Base-by-base conservation (phyloP, 2,113 vertebrate species). In the Cercocebus atys region DNA sequence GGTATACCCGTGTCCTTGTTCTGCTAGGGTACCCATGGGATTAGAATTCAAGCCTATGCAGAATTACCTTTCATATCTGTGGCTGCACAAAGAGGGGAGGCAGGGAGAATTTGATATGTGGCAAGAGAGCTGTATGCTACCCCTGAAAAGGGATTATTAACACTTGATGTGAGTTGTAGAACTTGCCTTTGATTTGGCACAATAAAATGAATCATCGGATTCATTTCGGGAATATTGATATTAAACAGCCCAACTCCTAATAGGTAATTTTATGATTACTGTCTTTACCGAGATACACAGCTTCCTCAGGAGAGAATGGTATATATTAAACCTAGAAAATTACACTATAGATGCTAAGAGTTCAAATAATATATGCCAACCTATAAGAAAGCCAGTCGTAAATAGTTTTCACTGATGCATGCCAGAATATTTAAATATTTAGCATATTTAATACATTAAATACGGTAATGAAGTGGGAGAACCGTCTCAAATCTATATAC, bases 401-500 rank as follows among this genome's bases (percentile, higher is more conserved):
- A 59, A 45, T 76, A 35, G 11, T 78, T 88, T 94, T 78, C n/a
- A 73, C n/a, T 32, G 25, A 76, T 90, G 20, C 4, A 61, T 13
- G 7, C 4, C 5, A 59, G 68, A 95, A 81, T 96, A 72, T 79
- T 91, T 89, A 85, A 93, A 93, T 90, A 78, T 81, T 75, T 93
- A 83, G 16, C n/a, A 94, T 40, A 57, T 40, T 88, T 93, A 94
- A 17, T 38, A 32, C 55, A 83, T 40, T 59, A 90, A 90, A 70
- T 68, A 76, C 25, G 50, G 1, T 91, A 75, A 78, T 40, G 5
- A 4, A 43, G 12, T 82, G 8, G 5, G 22, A 80, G 35, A 85
- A 35, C 1, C 13, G 78, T 68, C 10, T 23, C 25, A 88, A 57
- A 72, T 79, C 76, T 81, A 87, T 35, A 47, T 20, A 43, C 57